Base-by-base conservation (phyloP, 1,140 invertebrate species). In the Helicoverpa armigera region DNA sequence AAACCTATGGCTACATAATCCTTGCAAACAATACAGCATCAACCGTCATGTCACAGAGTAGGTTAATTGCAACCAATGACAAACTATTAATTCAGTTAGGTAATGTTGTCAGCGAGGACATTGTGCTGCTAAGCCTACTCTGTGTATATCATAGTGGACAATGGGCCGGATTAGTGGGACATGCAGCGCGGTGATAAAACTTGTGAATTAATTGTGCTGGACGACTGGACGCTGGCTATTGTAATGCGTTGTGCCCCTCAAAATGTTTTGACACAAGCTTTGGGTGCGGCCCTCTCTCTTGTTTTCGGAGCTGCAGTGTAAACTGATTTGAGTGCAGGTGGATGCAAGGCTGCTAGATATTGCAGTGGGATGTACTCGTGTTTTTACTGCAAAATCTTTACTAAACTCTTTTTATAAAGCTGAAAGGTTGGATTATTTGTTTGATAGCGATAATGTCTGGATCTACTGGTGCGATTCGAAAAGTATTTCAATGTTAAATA, bases 71-170 rank as follows among this genome's bases (percentile, higher is more conserved):
- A 51, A 76, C 53, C 73, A 76, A 29, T 43, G 58, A 76, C 73
- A 76, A 76, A 76, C 58, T 76, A 76, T 76, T 76, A 76, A 76
- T 76, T 76, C 43, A 76, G 73, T 60, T 56, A 76, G 43, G 58
- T 76, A 76, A 76, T 76, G 73, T 63, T 60, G 56, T 76, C 73
- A 76, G 11, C 31, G 43, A 3, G 2, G 50, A 72, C 69, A 72
- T 53, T 72, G 69, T 72, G 48, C 50, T 29, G 69, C 31, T 53
- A 53, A 72, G 48, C 69, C 69, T 72, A 23, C 50, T 29, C 69
- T 72, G 69, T 72, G 69, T 72, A 53, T 53, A 72, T 72, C 48
- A 72, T 72, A 13, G 50, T 53, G 50, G 69, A 72, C 69, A 72
- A 72, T 72, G 69, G n/a, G 31, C 69, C 23, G 69, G 69, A 72